Evolutionary conservation across 2,113 vertebrate genomes (phyloP).

Genomic region (Sisor rabdophorus): DNA sequence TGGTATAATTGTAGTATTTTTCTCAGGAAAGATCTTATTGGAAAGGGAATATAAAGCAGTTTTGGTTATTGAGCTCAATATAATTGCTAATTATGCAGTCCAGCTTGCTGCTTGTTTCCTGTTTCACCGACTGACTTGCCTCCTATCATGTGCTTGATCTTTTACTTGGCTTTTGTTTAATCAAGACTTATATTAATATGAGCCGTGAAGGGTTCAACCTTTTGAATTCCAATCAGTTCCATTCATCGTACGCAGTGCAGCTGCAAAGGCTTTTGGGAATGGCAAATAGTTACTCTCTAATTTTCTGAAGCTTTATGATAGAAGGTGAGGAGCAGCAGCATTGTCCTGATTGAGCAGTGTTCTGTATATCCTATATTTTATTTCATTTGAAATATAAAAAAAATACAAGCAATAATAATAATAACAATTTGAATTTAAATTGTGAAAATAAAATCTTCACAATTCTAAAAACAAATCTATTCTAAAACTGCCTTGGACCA

Average conservation of each 20-base stretch:
- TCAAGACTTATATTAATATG: neutral
- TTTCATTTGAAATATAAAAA: too few species aligned
- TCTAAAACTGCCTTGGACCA: too few species aligned
- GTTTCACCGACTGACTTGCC: neutral
- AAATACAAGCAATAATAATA: too few species aligned
- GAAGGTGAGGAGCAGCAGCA: too few species aligned
- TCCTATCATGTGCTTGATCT: neutral
- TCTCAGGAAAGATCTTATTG: neutral
- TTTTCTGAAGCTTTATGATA: neutral
- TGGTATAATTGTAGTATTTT: neutral
- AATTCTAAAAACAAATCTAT: too few species aligned
- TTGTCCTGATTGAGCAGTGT: too few species aligned
- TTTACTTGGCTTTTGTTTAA: slow-evolving; percentile 16
- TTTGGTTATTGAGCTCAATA: neutral
- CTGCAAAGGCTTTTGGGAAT: neutral
- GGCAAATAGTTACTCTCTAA: neutral
- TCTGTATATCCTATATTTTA: too few species aligned
- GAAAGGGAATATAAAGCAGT: neutral
- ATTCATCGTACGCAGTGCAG: too few species aligned
- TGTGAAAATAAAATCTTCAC: too few species aligned
- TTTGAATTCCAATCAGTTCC: neutral
- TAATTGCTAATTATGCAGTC: neutral
- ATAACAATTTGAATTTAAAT: too few species aligned
- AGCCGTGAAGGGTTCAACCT: neutral
- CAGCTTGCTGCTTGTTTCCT: neutral